Evolutionary conservation across 2,797 vertebrate genomes (phyloP), one percentile per base, ranked within the genome.

Genomic region (Cossypha polioptera): DNA sequence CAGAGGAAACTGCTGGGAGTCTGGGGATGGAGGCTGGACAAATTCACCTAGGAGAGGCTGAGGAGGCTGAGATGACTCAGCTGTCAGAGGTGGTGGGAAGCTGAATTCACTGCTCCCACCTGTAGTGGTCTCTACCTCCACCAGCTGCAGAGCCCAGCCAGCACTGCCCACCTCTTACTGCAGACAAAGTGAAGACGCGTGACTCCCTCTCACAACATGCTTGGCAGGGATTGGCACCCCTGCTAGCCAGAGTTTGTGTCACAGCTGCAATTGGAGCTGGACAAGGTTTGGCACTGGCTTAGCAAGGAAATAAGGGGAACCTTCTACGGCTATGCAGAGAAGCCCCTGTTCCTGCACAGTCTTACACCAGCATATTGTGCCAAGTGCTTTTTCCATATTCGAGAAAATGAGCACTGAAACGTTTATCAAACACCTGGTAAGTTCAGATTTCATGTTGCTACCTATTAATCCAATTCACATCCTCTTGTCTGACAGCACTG

Each of bases 131-230:
- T 82, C 36, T 53, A 13, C 13, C 45, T 31, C 24, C 38, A n/a
- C 29, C 7, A 9, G 26, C 28, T 33, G 51, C 36, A 55, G 63
- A 53, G 15, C n/a, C 40, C 45, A 66, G 18, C 31, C 54, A 36
- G n/a, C 12, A 47, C 17, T 38, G 13, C 15, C 26, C 15, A 4
- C 25, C n/a, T 78, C 66, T 21, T 10, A 26, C 5, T 10, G 5
- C 25, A 82, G 40, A 22, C 11, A 43, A 86, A 55, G 14, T 1
- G 8, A 4, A 3, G 58, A 9, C 0, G 0, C 3, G 8, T 31
- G n/a, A 20, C 28, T 35, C 29, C 4, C 20, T 68, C 35, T 36
- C 43, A 17, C 36, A 58, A 51, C 5, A 6, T 24, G 20, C 25
- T 10, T 24, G 43, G 36, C 7, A 10, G 29, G 36, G 51, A 67